These are phyloP conservation scores for Tragelaphus strepsiceros DNA, from an alignment of 2,113 vertebrate species.

Conservation along the genomic window DNA sequence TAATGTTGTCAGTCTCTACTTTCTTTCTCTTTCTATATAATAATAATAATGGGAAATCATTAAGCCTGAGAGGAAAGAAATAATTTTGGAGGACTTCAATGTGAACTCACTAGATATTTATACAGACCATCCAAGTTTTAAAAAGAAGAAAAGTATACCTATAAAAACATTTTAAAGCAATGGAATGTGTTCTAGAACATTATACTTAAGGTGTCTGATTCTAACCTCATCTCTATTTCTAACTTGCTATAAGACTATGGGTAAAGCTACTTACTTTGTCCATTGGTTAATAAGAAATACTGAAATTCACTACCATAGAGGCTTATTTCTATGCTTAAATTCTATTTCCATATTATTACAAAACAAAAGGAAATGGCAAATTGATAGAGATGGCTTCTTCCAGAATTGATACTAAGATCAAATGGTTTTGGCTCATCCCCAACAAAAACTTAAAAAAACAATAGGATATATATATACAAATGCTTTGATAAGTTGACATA, in stretches of 20 bases:
- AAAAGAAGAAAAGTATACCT: neutral
- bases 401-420: neutral
- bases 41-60: conserved; percentile 38
- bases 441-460: neutral
- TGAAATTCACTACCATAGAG: neutral
- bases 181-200: neutral
- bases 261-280: neutral
- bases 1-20: conserved; percentile 58
- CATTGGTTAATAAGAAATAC: neutral
- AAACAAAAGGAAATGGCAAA: neutral
- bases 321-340: neutral
- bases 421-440: neutral
- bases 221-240: neutral
- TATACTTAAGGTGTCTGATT: neutral
- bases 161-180: neutral
- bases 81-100: conserved; percentile 6
- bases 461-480: neutral
- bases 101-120: conserved; percentile 28
- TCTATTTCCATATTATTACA: neutral
- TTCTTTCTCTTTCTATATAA: conserved; percentile 48
- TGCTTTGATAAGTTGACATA: neutral
- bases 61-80: conserved; percentile 5
- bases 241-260: neutral
- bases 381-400: neutral
- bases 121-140: neutral